Evolutionary conservation across 1,140 invertebrate species (phyloP).

Genomic region (Andricus grossulariae): DNA sequence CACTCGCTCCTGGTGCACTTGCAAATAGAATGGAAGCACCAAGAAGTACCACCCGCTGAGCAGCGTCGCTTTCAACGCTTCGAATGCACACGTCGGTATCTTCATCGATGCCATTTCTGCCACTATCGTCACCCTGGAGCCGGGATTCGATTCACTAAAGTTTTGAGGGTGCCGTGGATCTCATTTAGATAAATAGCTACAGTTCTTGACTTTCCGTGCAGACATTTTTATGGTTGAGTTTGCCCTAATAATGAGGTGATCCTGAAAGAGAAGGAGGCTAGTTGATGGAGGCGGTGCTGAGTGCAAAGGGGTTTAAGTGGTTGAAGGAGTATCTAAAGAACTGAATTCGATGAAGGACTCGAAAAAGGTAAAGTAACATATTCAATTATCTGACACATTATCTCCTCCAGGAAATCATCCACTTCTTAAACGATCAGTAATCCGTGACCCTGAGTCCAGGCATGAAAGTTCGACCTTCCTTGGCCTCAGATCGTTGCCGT

Average conservation of each 20-base stretch:
- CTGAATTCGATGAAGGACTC: too few species aligned
- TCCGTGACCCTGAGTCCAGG: too few species aligned
- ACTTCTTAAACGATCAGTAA: too few species aligned
- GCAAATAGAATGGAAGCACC: neutral
- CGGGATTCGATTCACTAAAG: neutral
- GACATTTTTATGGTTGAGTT: too few species aligned
- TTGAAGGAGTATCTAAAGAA: too few species aligned
- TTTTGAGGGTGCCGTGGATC: constrained; percentile 29
- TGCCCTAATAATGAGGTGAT: too few species aligned
- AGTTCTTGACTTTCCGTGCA: too few species aligned
- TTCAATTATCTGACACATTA: neutral
- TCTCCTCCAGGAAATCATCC: too few species aligned
- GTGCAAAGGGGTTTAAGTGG: too few species aligned
- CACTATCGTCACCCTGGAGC: constrained; percentile 17
- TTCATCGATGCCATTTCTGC: constrained; percentile 9
- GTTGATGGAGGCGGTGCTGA: too few species aligned
- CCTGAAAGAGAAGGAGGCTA: too few species aligned
- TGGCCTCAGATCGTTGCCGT: neutral
- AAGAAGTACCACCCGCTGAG: constrained; percentile 32
- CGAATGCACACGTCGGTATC: constrained; percentile 11
- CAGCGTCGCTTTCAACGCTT: constrained; percentile 31
- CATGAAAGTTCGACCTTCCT: neutral
- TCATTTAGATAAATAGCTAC: constrained; percentile 19
- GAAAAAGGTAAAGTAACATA: too few species aligned
- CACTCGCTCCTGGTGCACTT: neutral